Evolutionary conservation across 2,888 invertebrate species (phyloP), one percentile per base, ranked within the genome.

Genomic region (Octonoba sinensis): DNA sequence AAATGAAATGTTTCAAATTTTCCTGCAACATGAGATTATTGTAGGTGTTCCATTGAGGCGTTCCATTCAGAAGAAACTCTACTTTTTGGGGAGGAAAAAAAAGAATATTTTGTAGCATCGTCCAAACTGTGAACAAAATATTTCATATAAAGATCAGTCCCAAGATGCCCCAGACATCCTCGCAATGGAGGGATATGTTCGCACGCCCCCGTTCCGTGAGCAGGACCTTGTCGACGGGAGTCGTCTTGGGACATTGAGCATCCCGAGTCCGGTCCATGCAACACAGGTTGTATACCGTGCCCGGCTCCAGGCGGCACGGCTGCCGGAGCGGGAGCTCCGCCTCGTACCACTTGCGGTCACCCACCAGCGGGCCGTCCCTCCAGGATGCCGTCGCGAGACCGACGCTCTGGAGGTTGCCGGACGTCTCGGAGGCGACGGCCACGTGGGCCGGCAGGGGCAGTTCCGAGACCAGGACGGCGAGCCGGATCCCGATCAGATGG

Each of bases 151-250:
- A 67, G 49, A 71, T 66, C 2, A 82, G 27, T 2, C 72, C 65
- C 6, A 18, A 75, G 3, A 82, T 16, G 18, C 82, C 82, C 62
- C 71, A 76, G 1, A 72, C 44, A n/a, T 27, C 49, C 27, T 82
- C 66, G n/a, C 57, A 64, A 27, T 82, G 82, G 36, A 82, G 27
- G 0, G 82, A 82, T 6, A 82, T 6, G 62, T 76, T 82, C 1
- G 76, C 54, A 15, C 22, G 71, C 0, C 76, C 65, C 8, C 27
- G 22, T 15, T 73, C 62, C 13, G 72, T 76, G 2, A 76, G 18
- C 16, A 82, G 16, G 15, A 66, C 47, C 13, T 56, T 70, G 4
- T 66, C 47, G 1, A 47, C 13, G 1, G 60, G 22, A 4, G 54
- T 56, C 6, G 66, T 82, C 57, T 66, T 60, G 0, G 76, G 82